Evolutionary conservation across 1,140 invertebrate species (phyloP).

Genomic region (Ladona fulva): DNA sequence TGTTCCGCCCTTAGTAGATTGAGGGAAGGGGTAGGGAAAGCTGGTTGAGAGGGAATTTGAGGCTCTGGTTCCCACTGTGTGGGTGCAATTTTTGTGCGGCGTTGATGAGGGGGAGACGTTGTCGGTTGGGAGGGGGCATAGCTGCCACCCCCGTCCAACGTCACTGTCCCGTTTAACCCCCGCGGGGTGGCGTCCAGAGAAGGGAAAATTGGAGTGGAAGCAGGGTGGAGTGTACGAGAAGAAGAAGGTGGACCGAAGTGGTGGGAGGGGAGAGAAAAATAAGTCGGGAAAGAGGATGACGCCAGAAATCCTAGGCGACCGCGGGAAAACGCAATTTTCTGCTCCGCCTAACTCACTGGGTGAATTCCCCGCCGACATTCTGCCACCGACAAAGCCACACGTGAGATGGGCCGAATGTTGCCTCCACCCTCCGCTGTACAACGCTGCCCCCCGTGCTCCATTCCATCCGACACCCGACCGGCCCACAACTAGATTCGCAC

Average conservation of each 20-base stretch:
- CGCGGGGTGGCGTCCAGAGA: neutral
- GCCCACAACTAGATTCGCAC: neutral
- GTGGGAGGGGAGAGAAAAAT: neutral
- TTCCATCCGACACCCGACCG: neutral
- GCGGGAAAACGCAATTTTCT: constrained; percentile 3
- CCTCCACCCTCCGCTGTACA: neutral
- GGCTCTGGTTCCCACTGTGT: neutral
- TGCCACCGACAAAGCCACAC: constrained; percentile 6
- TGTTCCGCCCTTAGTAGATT: neutral
- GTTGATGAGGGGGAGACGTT: neutral
- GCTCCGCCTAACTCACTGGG: constrained; percentile 5
- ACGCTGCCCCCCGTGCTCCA: neutral
- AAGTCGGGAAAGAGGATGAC: neutral
- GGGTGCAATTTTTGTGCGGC: neutral
- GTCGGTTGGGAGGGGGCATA: neutral
- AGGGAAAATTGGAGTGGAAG: neutral
- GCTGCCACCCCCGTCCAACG: neutral
- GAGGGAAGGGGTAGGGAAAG: neutral
- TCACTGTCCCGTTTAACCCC: neutral
- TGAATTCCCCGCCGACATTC: constrained; percentile 6
- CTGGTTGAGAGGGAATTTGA: neutral
- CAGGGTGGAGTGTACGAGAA: neutral
- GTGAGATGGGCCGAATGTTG: neutral
- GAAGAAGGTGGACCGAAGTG: neutral
- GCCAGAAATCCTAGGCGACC: constrained; percentile 1